Evolutionary conservation across 2,113 vertebrate genomes (phyloP), one percentile per base, ranked within the genome.

Genomic region (Chaenogobius annularis): DNA sequence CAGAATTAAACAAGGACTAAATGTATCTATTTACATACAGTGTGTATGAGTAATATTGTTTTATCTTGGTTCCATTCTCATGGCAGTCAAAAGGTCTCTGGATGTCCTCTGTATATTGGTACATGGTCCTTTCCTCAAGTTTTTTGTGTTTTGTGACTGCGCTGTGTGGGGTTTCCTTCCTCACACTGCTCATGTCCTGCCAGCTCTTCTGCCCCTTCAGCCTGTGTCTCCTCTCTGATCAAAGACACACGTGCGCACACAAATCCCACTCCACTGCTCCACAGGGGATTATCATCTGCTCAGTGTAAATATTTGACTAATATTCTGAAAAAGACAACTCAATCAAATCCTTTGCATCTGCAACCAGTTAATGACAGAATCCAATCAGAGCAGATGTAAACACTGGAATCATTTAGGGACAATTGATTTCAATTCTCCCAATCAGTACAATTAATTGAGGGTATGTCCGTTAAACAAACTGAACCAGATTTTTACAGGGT

Each of bases 261-360:
- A 80, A 88, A 80, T 61, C 43, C 43, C 70, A 68, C 5, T 8
- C 31, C 72, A 69, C 5, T 8, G 26, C 23, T 35, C 74, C 65
- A 19, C 72, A 59, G 62, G 72, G 73, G 66, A 80, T 70, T 66
- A 70, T 70, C 68, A 74, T 78, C 71, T 73, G 62, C 54, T 44
- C 69, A 40, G 19, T 75, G 66, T 81, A 81, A 84, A 87, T 75
- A 81, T 83, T 75, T 79, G 63, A 46, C 59, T 71, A 77, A 77
- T 63, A 63, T 62, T 44, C 71, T 55, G 55, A 23, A 62, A 72
- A 74, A 48, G 55, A 13, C 54, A 61, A 44, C 40, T n/a, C 54
- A 61, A 72, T 66, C 8, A 75, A 70, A 78, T 73, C 8, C 19
- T 20, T 3, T 4, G n/a, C 40, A 9, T 40, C 23, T 65, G 66